Evolutionary conservation across 2,888 invertebrate species (phyloP).

Genomic region (Kuschelorhynchus macadamiae): DNA sequence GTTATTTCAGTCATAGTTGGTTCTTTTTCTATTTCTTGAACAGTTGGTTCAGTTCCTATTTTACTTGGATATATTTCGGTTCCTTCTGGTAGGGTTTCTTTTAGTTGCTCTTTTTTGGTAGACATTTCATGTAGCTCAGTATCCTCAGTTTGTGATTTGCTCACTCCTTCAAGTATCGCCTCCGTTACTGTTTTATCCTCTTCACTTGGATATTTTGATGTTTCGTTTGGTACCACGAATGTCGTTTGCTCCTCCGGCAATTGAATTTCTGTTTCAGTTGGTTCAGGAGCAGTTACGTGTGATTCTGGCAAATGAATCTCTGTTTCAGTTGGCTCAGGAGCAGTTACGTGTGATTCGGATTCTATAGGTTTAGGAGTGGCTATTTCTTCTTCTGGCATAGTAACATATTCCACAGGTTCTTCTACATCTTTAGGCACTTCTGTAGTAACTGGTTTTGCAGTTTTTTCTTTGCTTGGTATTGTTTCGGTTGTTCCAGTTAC

Average conservation of each 20-base stretch:
- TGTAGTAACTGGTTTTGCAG: conserved; percentile 28
- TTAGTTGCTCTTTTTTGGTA: no score
- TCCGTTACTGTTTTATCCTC: conserved; percentile 1
- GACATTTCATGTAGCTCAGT: neutral
- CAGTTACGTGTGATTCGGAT: conserved; percentile 44
- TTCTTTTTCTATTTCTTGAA: neutral
- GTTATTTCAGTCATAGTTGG: neutral
- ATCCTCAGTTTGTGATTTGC: neutral
- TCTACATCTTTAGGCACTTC: conserved; percentile 14
- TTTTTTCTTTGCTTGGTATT: conserved; percentile 9
- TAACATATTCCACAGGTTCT: conserved; percentile 39
- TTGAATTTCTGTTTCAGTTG: conserved; percentile 10
- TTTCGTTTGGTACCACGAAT: neutral
- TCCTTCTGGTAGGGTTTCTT: neutral
- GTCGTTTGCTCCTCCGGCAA: neutral
- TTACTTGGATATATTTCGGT: neutral
- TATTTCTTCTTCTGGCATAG: conserved; percentile 40
- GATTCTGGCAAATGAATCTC: neutral
- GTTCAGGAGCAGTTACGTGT: neutral
- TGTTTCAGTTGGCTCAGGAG: neutral
- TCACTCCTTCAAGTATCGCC: neutral
- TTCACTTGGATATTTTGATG: neutral
- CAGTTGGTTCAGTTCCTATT: conserved; percentile 1
- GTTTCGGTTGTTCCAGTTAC: conserved; percentile 9
- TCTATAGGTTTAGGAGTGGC: neutral